Base-by-base conservation (phyloP, 1,140 invertebrate genomes). In the Panonychus citri region DNA sequence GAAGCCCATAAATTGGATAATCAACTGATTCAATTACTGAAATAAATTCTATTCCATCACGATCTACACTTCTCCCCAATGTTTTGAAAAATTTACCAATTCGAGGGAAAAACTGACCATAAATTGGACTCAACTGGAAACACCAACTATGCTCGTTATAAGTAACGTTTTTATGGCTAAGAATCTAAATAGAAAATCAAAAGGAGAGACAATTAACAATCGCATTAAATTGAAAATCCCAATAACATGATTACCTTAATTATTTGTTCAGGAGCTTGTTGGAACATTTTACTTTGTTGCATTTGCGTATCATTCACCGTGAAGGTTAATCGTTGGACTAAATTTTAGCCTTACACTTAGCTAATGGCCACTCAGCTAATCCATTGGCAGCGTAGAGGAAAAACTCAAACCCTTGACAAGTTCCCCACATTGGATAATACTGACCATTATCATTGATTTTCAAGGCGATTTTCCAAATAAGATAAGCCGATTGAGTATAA, bases 381-480 rank as follows among this genome's bases (percentile, higher is more conserved):
- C 75, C 1, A 79, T 76, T 7, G 76, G 77, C 1, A 82, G 64
- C 59, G 78, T 80, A 17, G 80, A 75, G 28, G 93, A 66, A n/a
- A 86, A 46, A 66, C 66, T 93, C 82, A 68, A 89, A 88, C 30
- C 88, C 87, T 5, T 88, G 71, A 66, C 89, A 93, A 10, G 82
- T 89, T 3, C 84, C 87, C 73, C 85, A 82, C 27, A 93, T 69
- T 0, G 87, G 87, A 66, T 88, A 88, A 64, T 80, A 80, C 56
- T 78, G 76, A 10, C 79, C 81, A 1, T 72, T 67, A 15, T 80
- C 66, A 64, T 88, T 87, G 17, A 79, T 67, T 66, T 70, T 62
- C 42, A 76, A 69, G 0, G 82, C 82, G 28, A 66, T 69, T 62
- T 70, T 67, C 58, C 73, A 77, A 56, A 90, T 76, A 55, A 76